Conservation (phyloP, 1,140 invertebrate genomes). For the Listronotus oregonensis region DNA sequence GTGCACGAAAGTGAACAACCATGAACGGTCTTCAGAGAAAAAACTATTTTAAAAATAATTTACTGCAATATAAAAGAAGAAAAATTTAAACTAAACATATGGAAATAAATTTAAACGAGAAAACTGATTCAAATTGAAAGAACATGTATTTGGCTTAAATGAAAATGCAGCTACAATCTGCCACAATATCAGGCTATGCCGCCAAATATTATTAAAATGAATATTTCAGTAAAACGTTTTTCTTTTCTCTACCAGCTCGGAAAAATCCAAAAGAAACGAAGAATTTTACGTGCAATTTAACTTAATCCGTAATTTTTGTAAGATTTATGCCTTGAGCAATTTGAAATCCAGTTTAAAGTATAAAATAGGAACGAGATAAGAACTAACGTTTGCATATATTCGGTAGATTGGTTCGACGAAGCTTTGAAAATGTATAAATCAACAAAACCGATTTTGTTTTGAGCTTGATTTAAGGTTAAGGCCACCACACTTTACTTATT, state of each 20-base stretch:
- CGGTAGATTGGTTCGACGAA: slow-evolving; percentile 20
- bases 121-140: too few relatives aligned
- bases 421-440: slow-evolving; percentile 26
- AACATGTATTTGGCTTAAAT: too few relatives aligned
- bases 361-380: slow-evolving; percentile 32
- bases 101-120: too few relatives aligned
- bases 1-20: too few relatives aligned
- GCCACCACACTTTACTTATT: background rate
- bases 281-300: slow-evolving; percentile 32
- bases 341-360: slow-evolving; percentile 28
- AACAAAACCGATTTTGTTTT: slow-evolving; percentile 10
- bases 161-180: too few relatives aligned
- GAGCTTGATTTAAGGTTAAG: slow-evolving; percentile 3
- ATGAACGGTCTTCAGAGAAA: too few relatives aligned
- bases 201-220: too few relatives aligned
- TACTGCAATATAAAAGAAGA: too few relatives aligned
- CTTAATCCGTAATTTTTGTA: slow-evolving; percentile 34
- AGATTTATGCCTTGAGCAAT: slow-evolving; percentile 27
- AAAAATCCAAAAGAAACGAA: slow-evolving; percentile 20
- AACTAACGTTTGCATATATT: slow-evolving; percentile 31
- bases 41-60: too few relatives aligned
- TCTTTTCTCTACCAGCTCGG: slow-evolving; percentile 14
- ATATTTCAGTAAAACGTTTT: background rate
- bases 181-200: too few relatives aligned
- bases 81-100: too few relatives aligned